These are phyloP conservation scores for Sceliomorpha sp. DNA, from an alignment of 2,888 invertebrate genomes.

Conservation along the genomic window DNA sequence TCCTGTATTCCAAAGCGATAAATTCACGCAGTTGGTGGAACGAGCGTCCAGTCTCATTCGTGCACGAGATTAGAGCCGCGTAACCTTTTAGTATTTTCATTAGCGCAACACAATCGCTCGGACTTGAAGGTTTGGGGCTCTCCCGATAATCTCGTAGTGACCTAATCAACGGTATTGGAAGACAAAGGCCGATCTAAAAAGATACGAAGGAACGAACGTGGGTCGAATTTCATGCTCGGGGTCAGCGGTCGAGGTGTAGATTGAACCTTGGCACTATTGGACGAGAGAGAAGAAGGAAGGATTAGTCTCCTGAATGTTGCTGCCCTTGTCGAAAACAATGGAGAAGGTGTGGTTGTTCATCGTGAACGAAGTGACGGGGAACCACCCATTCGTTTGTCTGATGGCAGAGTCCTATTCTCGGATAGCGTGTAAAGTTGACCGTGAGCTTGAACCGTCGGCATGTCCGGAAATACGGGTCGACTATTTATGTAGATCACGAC, in stretches of 20 bases:
- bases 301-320: conserved; percentile 59
- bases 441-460: conserved; percentile 56
- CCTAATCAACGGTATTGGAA: conserved; percentile 80
- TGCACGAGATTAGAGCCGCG: conserved; percentile 70
- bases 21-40: conserved; percentile 42
- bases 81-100: conserved; percentile 75
- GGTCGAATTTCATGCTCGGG: conserved; percentile 50
- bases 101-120: conserved; percentile 75
- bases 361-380: conserved; percentile 59
- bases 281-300: conserved; percentile 31
- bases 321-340: conserved; percentile 65
- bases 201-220: conserved; percentile 57
- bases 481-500: conserved; percentile 58
- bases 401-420: conserved; percentile 56
- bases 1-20: too few species aligned
- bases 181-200: conserved; percentile 73
- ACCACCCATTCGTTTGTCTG: conserved; percentile 55
- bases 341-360: conserved; percentile 70
- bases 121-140: conserved; percentile 46
- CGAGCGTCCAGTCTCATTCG: conserved; percentile 58
- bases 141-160: conserved; percentile 66
- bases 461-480: conserved; percentile 47
- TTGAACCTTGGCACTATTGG: conserved; percentile 61
- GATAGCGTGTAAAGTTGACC: conserved; percentile 56
- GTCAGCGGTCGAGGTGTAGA: conserved; percentile 62